Evolutionary conservation across 2,797 vertebrate genomes (phyloP), one percentile per base, ranked within the genome.

Genomic region (Sphenopsis melanotis): DNA sequence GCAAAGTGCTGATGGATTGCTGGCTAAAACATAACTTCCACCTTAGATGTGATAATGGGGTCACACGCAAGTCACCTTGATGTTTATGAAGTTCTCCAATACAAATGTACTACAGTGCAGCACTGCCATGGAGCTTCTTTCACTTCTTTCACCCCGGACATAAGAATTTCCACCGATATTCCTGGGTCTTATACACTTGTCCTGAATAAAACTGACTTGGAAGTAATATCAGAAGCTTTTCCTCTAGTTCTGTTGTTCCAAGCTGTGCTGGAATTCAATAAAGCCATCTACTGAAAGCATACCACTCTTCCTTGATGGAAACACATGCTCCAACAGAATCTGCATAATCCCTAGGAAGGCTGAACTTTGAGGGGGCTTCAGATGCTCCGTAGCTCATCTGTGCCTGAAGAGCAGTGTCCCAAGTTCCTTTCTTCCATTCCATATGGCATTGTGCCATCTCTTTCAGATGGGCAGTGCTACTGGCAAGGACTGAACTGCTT

Each of bases 121-220:
- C 8, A 16, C 30, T 24, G 30, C 23, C 11, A 19, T 5, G 27
- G 30, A 32, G 26, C n/a, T 82, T 53, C 65, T 63, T 83, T 37
- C 41, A 76, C 22, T 16, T n/a, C n/a, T n/a, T n/a, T n/a, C 2
- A 0, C 12, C 19, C 9, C 0, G 0, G 21, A 12, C 39, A 63
- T 19, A 89, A 79, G 18, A 81, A 76, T 9, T 61, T 52, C 47
- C 30, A 66, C 6, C 2, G 1, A 26, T 11, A 9, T 69, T 80
- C 32, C 41, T 2, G 0, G 19, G 37, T 61, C 44, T 55, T 53
- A 39, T 8, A 56, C 12, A 5, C 16, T n/a, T 24, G 9, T 42
- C 32, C 44, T 46, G 41, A 89, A 60, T 15, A 61, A 41, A 32
- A 57, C 12, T 32, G 49, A 55, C 37, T 41, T 63, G 20, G 23